Evolutionary conservation across 2,113 vertebrate genomes (phyloP), one percentile per base, ranked within the genome.

Genomic region (Capreolus pygargus): DNA sequence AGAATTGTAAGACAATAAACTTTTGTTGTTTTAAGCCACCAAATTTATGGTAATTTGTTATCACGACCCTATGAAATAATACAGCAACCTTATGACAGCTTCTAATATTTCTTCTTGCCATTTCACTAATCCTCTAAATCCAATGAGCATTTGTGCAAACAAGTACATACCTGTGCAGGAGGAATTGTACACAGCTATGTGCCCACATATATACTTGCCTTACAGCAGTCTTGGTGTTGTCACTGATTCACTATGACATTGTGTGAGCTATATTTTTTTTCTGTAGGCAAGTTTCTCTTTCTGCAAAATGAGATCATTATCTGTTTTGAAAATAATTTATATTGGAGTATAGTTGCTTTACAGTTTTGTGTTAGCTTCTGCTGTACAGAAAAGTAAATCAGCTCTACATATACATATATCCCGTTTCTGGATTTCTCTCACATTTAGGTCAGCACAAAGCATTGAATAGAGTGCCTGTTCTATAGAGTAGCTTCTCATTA

Each of bases 1-100:
- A 83, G 45, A 91, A 87, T 86, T 95, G 28, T 86, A 28, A 61
- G 57, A 89, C 5, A 89, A 96, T 61, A 67, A 1, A 79, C 89
- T 91, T 45, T 45, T 96, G 28, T 96, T 93, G 36, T 84, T 93
- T 94, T 89, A 76, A 89, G 70, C 33, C 50, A 86, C 16, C 47
- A 91, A 54, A 79, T 54, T 84, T 89, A 94, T 76, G 43, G 7
- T 67, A 36, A 79, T 91, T 92, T 97, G 12, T 83, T 92, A 91
- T 43, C 60, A 43, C 4, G 93, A 27, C 2, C 55, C 21, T 76
- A 76, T 85, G 57, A 79, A 97, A 89, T 86, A 91, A 95, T 23
- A 94, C 4, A 39, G 25, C 45, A 95, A 89, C 4, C 5, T 64
- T 60, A 76, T 64, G 36, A 33, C 16, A 64, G n/a, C 93, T 86